Evolutionary conservation across 2,113 vertebrate species (phyloP), one percentile per base, ranked within the genome.

Genomic region (Arizona elegans): DNA sequence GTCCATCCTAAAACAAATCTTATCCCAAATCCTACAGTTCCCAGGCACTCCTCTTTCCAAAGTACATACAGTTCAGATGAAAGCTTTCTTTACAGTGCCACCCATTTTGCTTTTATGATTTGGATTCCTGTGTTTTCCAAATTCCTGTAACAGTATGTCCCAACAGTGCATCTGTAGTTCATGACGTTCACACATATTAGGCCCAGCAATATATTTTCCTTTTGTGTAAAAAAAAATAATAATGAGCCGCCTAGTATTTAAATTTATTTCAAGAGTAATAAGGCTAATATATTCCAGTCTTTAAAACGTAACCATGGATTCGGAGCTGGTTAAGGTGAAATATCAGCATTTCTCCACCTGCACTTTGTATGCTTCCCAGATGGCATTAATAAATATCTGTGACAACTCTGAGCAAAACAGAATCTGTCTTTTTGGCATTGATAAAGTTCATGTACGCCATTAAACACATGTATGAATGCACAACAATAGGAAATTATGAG

Each of bases 181-280:
- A 59, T 58, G 12, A 0, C 0, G 8, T 29, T 96, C 92, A 54
- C 54, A 55, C 23, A 38, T 65, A 90, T 54, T 43, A 88, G n/a
- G 88, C 12, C 54, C 94, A 93, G 70, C 55, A 93, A 89, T 85
- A 62, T 81, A 55, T 58, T 59, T 85, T 94, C 21, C 62, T 85
- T 91, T 38, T 9, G 1, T 88, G 58, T 85, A 15, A 17, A 92
- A 17, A 47, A 91, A 94, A 62, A 81, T 56, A 81, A 75, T 7
- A 75, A 81, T 3, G 62, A 58, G 26, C 7, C 92, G 81, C 92
- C 9, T 54, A 94, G 90, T 91, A 95, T 95, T 47, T 95, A 94
- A 87, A 95, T 65, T 89, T 5, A 88, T 91, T 75, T 91, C 92
- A 93, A 90, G 23, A 94, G 94, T 50, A 96, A 0, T 65, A 93